Percentiles rank a stretch among this genome's conserved stretches.
These are phyloP conservation scores for Tineola bisselliella DNA, from an alignment of 2,888 invertebrate species.

Conservation along the genomic window DNA sequence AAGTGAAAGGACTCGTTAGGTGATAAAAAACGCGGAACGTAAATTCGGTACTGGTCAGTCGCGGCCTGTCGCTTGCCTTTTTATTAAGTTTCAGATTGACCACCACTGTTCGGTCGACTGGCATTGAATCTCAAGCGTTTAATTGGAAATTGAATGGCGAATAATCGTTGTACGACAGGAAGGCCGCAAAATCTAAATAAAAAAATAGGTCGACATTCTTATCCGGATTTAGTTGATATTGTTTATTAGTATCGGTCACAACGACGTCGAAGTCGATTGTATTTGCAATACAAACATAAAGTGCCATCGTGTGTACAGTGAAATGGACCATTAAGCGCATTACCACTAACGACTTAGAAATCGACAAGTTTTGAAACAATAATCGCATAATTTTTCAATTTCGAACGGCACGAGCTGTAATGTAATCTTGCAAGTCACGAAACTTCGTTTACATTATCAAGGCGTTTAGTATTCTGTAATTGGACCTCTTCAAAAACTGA, in stretches of 20 bases:
- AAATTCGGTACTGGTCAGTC: conserved; percentile 51
- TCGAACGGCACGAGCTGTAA: conserved; percentile 39
- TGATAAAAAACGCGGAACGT: conserved; percentile 54
- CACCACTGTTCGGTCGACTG: conserved; percentile 48
- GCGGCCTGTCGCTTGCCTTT: conserved; percentile 56
- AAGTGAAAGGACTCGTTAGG: conserved; percentile 55
- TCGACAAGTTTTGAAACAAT: conserved; percentile 39
- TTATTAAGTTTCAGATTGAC: conserved; percentile 54
- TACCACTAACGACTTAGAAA: conserved; percentile 33
- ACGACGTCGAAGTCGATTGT: conserved; percentile 6
- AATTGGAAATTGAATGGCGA: conserved; percentile 64
- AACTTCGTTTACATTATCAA: conserved; percentile 14
- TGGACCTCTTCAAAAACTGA: conserved; percentile 8
- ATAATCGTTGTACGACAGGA: conserved; percentile 39
- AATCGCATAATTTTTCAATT: conserved; percentile 38
- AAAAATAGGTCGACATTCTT: conserved; percentile 27
- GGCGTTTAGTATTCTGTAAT: conserved; percentile 12
- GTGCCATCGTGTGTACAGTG: conserved; percentile 19
- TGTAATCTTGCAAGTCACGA: conserved; percentile 38
- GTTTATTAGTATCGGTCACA: background rate
- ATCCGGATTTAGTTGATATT: background rate
- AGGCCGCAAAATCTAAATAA: conserved; percentile 34
- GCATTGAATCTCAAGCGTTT: conserved; percentile 65
- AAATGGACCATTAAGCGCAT: conserved; percentile 32
- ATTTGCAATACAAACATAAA: conserved; percentile 2